A percentile compares a stretch with the other conserved stretches of the same genome.
phyloP scores from a whole-genome alignment of 2,797 vertebrate species.

The Pseudomugil tenellus region DNA sequence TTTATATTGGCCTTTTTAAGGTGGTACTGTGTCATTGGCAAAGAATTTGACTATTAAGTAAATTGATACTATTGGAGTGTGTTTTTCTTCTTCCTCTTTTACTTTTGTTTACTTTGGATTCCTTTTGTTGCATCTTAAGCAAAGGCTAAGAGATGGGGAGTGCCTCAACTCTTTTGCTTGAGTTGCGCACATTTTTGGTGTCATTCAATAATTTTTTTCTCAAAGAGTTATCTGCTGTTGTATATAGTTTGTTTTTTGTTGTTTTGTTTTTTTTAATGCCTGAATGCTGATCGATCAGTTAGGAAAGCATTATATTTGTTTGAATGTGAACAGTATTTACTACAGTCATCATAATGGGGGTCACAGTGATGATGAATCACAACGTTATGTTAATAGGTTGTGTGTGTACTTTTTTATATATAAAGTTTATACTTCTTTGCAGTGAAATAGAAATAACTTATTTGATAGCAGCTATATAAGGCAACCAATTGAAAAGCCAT shows the following conservation, averaged over 20 bases:
- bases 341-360: no score
- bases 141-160: not conserved
- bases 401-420: no score
- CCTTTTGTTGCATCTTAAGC: slow-evolving; percentile 6
- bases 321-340: not conserved
- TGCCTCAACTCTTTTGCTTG: slow-evolving; percentile 4
- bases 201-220: no score
- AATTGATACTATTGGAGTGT: slow-evolving; percentile 11
- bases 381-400: not conserved
- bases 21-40: slow-evolving; percentile 32
- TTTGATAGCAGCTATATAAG: no score
- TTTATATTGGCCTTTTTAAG: slow-evolving; percentile 17
- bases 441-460: no score
- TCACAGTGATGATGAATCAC: not conserved
- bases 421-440: no score
- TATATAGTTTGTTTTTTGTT: no score
- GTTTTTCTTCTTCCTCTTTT: not conserved
- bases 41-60: slow-evolving; percentile 27
- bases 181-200: no score
- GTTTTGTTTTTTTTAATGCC: no score
- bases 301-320: not conserved
- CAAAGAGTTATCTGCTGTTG: no score
- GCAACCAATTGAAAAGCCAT: no score
- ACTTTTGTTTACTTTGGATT: not conserved
- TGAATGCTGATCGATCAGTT: not conserved